phyloP scores from a whole-genome alignment of 2,888 invertebrate genomes.

The Drosophila multiciliata region DNA sequence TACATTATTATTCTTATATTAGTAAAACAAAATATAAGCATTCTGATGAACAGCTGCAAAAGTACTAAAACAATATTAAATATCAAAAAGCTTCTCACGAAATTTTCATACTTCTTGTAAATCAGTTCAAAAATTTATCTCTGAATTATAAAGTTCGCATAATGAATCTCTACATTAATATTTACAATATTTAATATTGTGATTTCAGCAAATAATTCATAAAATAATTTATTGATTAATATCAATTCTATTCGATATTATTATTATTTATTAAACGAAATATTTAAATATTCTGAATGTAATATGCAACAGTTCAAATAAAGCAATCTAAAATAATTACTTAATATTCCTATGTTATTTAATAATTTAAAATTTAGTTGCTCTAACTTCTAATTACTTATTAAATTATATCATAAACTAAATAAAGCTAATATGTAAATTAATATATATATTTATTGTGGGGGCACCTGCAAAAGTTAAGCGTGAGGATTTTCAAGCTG shows the following conservation, averaged over 20 bases:
- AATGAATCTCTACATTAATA: background rate
- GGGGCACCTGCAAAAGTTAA: conserved; percentile 1
- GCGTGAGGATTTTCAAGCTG: conserved; percentile 11
- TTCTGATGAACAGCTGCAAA: background rate
- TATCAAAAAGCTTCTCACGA: background rate
- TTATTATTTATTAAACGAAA: background rate
- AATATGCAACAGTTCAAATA: background rate
- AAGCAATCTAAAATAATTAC: background rate
- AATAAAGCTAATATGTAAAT: background rate
- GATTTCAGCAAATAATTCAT: background rate
- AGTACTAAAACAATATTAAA: background rate
- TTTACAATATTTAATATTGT: background rate
- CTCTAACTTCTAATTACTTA: background rate
- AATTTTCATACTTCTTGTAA: background rate
- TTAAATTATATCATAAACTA: background rate
- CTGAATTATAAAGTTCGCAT: background rate
- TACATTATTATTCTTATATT: background rate
- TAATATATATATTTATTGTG: conserved; percentile 5
- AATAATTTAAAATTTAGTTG: background rate
- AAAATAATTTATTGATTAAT: background rate
- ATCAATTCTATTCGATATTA: too few relatives aligned
- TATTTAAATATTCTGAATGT: background rate
- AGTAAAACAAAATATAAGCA: background rate
- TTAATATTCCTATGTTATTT: background rate
- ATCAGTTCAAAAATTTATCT: background rate